phyloP scores from a whole-genome alignment of 1,140 invertebrate genomes.

The Anastrepha ludens region DNA sequence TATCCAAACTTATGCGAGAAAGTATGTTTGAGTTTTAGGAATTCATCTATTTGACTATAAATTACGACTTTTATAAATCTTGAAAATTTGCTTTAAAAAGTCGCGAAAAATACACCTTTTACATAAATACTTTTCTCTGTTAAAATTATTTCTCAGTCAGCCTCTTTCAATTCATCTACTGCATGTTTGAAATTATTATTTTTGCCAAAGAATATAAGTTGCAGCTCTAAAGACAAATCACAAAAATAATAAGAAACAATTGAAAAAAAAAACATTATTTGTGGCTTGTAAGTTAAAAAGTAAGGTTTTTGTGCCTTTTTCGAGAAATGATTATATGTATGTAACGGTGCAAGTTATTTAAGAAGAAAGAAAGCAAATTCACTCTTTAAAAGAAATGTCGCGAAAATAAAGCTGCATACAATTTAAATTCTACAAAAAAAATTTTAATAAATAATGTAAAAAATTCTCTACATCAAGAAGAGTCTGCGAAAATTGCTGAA shows the following conservation, averaged over 20 bases:
- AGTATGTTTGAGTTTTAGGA: no score
- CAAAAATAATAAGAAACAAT: neutral
- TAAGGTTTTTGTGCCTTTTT: slow-evolving; percentile 57
- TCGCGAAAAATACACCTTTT: no score
- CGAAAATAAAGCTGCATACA: neutral
- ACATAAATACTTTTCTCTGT: no score
- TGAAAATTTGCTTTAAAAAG: no score
- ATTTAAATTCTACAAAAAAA: neutral
- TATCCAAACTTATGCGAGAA: no score
- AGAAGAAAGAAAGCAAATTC: neutral
- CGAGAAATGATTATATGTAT: slow-evolving; percentile 22
- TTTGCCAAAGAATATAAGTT: slow-evolving; percentile 10
- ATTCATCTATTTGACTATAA: no score
- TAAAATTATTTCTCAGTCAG: no score
- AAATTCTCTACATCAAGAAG: no score
- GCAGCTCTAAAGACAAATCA: neutral
- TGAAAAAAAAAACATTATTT: neutral
- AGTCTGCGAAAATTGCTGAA: neutral
- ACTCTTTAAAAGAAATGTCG: neutral
- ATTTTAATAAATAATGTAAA: neutral
- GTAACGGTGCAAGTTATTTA: neutral
- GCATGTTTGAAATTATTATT: neutral
- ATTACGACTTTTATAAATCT: no score
- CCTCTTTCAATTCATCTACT: neutral
- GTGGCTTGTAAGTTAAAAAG: neutral